Conservation (phyloP, 2,113 vertebrate genomes). For the Todiramphus saurophagus region DNA sequence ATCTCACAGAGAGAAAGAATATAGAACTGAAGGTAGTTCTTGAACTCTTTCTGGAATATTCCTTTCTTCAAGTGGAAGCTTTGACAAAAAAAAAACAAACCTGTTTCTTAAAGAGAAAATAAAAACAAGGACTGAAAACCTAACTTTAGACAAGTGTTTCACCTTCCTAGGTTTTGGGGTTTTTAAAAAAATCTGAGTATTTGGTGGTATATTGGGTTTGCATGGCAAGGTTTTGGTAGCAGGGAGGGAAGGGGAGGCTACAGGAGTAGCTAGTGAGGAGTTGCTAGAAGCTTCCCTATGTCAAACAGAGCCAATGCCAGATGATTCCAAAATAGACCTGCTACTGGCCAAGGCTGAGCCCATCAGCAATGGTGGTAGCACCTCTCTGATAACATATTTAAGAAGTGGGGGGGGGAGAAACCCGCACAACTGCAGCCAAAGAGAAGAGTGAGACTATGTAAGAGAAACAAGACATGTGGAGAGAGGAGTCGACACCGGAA, state of each 20-base stretch:
- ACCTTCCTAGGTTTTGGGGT: not conserved
- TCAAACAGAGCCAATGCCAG: not conserved
- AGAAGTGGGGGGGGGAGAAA: not conserved
- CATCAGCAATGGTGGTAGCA: accelerated
- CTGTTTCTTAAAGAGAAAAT: not conserved
- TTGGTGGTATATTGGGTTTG: not conserved
- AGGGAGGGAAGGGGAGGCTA: not conserved
- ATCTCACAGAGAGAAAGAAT: not conserved
- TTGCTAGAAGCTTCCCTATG: not conserved
- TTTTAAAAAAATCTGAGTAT: not conserved
- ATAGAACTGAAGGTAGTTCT: not conserved
- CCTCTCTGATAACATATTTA: not conserved
- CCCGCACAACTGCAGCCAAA: not conserved
- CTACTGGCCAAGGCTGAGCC: accelerated
- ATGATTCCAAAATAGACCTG: not conserved
- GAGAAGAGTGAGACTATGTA: not conserved
- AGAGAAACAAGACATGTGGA: not conserved
- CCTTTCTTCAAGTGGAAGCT: not conserved
- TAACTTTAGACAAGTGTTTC: not conserved
- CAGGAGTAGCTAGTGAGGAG: not conserved
- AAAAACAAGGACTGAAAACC: not conserved
- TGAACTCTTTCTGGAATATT: not conserved
- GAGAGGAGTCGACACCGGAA: not conserved
- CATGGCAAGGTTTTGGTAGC: not conserved
- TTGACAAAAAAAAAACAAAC: not conserved